These are phyloP conservation scores for Sarcophaga caerulescens DNA, from an alignment of 2,888 invertebrate species.

Conservation along the genomic window DNA sequence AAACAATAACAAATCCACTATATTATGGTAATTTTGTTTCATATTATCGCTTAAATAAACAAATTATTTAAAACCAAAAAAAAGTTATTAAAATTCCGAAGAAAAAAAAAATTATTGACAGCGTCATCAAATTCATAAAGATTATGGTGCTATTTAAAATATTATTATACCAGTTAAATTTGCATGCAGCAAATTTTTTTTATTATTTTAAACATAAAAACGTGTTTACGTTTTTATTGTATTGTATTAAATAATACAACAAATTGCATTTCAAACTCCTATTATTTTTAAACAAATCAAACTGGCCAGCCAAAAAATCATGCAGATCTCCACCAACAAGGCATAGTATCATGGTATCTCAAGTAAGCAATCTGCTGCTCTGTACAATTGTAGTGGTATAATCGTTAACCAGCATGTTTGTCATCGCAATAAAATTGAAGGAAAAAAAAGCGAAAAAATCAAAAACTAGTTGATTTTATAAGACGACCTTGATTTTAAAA, in stretches of 20 bases:
- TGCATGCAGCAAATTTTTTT: conserved; percentile 30
- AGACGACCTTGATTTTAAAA: conserved; percentile 67
- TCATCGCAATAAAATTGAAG: conserved; percentile 46
- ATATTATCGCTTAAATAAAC: background rate
- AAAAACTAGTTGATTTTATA: conserved; percentile 66
- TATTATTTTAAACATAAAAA: conserved; percentile 19
- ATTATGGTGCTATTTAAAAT: conserved; percentile 10
- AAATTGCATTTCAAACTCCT: conserved; percentile 39
- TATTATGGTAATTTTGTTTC: background rate
- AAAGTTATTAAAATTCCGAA: background rate
- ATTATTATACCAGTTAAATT: conserved; percentile 39
- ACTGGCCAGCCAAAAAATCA: background rate
- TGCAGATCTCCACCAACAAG: background rate
- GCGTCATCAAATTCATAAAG: conserved; percentile 23
- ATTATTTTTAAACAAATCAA: background rate
- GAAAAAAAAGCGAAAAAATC: conserved; percentile 20
- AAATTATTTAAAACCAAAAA: background rate
- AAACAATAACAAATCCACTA: conserved; percentile 8
- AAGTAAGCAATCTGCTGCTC: background rate
- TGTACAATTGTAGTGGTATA: conserved; percentile 9
- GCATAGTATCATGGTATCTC: background rate
- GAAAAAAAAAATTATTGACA: conserved; percentile 5
- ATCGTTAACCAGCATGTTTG: conserved; percentile 43
- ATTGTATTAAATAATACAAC: conserved; percentile 11
- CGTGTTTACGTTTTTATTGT: background rate